A percentile compares a stretch with the other conserved stretches of the same genome.
phyloP scores from a whole-genome alignment of 1,140 invertebrate species.

The Matsumurasca onukii region DNA sequence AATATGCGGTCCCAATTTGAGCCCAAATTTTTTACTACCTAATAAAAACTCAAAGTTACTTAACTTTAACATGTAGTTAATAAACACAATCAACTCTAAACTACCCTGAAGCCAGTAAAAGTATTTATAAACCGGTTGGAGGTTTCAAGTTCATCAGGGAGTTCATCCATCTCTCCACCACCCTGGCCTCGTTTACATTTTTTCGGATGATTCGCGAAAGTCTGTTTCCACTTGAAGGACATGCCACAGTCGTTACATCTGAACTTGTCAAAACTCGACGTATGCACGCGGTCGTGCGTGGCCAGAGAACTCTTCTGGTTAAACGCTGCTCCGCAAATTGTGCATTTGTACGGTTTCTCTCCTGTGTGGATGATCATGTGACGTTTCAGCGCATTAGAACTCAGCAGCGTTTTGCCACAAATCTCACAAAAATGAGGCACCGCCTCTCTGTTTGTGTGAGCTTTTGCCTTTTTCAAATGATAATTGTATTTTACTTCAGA shows the following conservation, averaged over 20 bases:
- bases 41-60: no score
- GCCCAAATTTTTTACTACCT: no score
- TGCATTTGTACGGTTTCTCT: not conserved
- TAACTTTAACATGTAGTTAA: no score
- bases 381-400: not conserved
- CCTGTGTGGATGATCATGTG: not conserved
- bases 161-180: not conserved
- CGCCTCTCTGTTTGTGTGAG: not conserved
- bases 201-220: not conserved
- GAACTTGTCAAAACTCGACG: not conserved
- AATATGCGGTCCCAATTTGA: no score
- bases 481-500: no score
- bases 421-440: not conserved
- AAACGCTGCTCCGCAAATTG: not conserved
- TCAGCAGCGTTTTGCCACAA: not conserved
- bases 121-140: no score
- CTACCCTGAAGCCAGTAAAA: no score
- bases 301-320: not conserved
- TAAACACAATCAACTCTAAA: no score
- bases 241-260: not conserved
- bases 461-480: no score
- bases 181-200: not conserved
- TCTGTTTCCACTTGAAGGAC: constrained; percentile 14
- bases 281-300: not conserved
- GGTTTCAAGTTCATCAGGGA: no score